These are phyloP conservation scores for Philopotamus ludificatus DNA, from an alignment of 1,140 invertebrate species.

Conservation along the genomic window DNA sequence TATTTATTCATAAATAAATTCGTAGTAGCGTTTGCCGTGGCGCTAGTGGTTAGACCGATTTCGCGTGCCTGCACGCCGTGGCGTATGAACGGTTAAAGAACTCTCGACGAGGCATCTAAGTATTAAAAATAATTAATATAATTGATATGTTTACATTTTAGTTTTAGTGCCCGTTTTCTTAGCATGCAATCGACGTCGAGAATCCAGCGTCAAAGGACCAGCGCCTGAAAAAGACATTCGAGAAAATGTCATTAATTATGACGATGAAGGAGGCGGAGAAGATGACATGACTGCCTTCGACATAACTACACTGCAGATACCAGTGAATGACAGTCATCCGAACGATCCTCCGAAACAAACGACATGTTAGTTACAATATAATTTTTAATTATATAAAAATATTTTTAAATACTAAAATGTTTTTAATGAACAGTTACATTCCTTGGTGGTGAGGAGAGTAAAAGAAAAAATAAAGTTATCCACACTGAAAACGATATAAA, in stretches of 20 bases:
- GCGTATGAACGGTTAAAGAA: no score
- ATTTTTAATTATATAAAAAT: neutral
- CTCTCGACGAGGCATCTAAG: no score
- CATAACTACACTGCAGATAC: slow-evolving; percentile 78
- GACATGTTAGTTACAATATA: slow-evolving; percentile 1
- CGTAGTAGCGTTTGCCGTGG: no score
- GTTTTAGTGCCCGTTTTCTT: slow-evolving; percentile 93
- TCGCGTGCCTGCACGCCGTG: no score
- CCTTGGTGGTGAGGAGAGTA: slow-evolving; percentile 53
- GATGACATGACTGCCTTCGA: slow-evolving; percentile 54
- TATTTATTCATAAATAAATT: no score
- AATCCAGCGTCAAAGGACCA: slow-evolving; percentile 90
- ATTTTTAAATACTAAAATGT: neutral
- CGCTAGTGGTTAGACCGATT: no score
- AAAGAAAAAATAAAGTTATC: slow-evolving; percentile 85
- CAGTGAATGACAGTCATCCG: slow-evolving; percentile 64
- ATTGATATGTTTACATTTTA: slow-evolving; percentile 48
- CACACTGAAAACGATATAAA: slow-evolving; percentile 92
- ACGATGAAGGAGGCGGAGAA: slow-evolving; percentile 95
- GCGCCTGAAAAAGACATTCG: slow-evolving; percentile 95
- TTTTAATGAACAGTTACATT: slow-evolving; percentile 39
- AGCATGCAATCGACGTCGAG: slow-evolving; percentile 85
- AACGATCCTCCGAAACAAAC: neutral
- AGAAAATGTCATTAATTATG: slow-evolving; percentile 98
- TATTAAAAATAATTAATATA: no score